These are phyloP conservation scores for Pocota personata DNA, from an alignment of 2,888 invertebrate species.

Conservation along the genomic window DNA sequence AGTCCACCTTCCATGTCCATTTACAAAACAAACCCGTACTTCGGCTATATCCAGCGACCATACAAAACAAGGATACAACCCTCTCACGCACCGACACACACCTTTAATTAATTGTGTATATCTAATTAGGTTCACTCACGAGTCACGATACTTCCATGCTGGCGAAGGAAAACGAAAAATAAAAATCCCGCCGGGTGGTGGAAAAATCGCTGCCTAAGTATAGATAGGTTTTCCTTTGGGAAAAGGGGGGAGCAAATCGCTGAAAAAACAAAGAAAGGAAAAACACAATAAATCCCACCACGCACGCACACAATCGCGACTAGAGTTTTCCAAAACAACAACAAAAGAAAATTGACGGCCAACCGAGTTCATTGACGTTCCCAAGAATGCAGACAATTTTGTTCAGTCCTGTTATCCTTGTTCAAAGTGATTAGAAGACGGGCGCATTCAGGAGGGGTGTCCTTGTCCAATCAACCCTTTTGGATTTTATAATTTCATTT, in stretches of 20 bases:
- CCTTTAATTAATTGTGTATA: conserved; percentile 65
- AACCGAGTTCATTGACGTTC: conserved; percentile 68
- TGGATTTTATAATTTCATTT: conserved; percentile 40
- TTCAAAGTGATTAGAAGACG: not conserved
- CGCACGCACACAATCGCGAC: conserved; percentile 23
- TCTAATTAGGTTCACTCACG: conserved; percentile 55
- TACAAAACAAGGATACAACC: conserved; percentile 18
- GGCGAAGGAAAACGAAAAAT: not conserved
- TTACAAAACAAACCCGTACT: not conserved
- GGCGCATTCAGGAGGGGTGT: not conserved
- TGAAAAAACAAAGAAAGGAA: not conserved
- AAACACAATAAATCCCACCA: conserved; percentile 26
- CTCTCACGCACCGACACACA: conserved; percentile 46
- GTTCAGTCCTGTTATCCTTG: not conserved
- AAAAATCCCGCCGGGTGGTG: conserved; percentile 29
- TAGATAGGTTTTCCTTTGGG: conserved; percentile 21
- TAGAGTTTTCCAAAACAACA: conserved; percentile 44
- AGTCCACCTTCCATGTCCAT: not conserved
- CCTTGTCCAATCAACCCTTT: conserved; percentile 26
- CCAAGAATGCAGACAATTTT: conserved; percentile 29
- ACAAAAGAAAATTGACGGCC: conserved; percentile 58
- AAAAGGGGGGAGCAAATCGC: not conserved
- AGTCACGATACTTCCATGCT: conserved; percentile 34
- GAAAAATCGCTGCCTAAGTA: conserved; percentile 38
- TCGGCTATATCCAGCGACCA: conserved; percentile 1